phyloP scores from a whole-genome alignment of 2,113 vertebrate species.

The Lepidothrix coronata region DNA sequence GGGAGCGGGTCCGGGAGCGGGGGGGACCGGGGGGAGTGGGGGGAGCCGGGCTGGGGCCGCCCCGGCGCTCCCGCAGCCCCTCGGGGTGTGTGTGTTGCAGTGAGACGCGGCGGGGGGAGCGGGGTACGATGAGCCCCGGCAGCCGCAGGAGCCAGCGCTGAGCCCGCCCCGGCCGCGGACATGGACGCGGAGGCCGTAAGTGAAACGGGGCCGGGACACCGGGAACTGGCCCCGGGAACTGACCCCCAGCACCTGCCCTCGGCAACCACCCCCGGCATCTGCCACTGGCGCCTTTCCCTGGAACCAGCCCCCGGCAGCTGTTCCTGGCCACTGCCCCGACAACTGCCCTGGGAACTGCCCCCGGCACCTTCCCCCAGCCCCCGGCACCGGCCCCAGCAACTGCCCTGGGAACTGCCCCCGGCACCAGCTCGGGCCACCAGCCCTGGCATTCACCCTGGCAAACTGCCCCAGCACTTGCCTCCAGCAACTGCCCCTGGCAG shows the following conservation, averaged over 20 bases:
- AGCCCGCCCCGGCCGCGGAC: background rate
- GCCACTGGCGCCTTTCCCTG: background rate
- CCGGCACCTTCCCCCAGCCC: background rate
- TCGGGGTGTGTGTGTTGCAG: background rate
- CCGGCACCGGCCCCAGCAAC: background rate
- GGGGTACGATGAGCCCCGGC: background rate
- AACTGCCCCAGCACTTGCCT: background rate
- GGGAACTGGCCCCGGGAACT: background rate
- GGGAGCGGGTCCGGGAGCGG: background rate
- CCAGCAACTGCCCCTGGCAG: background rate
- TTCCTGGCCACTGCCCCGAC: too few species aligned
- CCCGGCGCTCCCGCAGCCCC: background rate
- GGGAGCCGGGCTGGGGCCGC: too few species aligned
- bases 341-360: background rate
- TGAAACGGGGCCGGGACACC: background rate
- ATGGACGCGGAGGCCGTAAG: conserved; percentile 89
- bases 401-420: background rate
- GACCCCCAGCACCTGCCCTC: background rate
- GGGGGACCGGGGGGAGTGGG: background rate
- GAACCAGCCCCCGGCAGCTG: too few species aligned
- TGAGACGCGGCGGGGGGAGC: background rate
- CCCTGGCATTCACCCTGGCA: background rate
- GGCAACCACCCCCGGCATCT: background rate
- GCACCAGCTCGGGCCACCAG: background rate
- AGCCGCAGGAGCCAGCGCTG: background rate